Evolutionary conservation across 2,797 vertebrate genomes (phyloP).

Genomic region (Acanthopagrus latus): DNA sequence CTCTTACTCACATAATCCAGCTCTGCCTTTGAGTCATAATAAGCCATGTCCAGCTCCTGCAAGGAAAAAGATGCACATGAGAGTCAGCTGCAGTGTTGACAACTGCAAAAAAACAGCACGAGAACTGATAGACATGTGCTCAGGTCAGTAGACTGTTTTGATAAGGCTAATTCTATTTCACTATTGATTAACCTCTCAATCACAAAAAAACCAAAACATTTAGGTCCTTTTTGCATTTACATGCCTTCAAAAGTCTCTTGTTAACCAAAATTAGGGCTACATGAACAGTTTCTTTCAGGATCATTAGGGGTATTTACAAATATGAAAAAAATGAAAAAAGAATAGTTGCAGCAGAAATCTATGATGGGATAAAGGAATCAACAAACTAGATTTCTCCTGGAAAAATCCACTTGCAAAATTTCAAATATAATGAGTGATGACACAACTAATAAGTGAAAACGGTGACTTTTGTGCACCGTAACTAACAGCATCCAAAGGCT

Average conservation of each 20-base stretch:
- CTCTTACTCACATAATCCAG: slow-evolving; percentile 94
- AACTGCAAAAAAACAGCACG: slow-evolving; percentile 32
- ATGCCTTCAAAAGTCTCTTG: neutral
- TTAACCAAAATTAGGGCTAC: neutral
- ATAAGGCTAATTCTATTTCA: neutral
- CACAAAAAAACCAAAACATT: neutral
- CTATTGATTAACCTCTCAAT: neutral
- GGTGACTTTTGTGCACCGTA: neutral
- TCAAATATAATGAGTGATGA: neutral
- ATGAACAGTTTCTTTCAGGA: neutral
- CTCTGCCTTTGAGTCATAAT: slow-evolving; percentile 97
- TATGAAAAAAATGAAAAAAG: neutral
- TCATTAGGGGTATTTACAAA: neutral
- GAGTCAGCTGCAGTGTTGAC: slow-evolving; percentile 10
- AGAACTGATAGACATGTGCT: slow-evolving; percentile 16
- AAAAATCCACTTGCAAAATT: neutral
- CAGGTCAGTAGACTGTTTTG: neutral
- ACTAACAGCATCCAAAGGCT: neutral
- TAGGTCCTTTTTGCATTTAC: neutral
- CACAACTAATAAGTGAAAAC: neutral
- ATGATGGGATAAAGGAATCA: neutral
- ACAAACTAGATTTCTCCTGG: neutral
- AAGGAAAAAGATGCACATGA: slow-evolving; percentile 57
- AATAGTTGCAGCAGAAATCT: neutral
- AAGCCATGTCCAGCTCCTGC: slow-evolving; percentile 96